Conservation (phyloP, 30 jellyfish, hydroid and myxozoan genomes). For the Turritopsis dohrnii region DNA sequence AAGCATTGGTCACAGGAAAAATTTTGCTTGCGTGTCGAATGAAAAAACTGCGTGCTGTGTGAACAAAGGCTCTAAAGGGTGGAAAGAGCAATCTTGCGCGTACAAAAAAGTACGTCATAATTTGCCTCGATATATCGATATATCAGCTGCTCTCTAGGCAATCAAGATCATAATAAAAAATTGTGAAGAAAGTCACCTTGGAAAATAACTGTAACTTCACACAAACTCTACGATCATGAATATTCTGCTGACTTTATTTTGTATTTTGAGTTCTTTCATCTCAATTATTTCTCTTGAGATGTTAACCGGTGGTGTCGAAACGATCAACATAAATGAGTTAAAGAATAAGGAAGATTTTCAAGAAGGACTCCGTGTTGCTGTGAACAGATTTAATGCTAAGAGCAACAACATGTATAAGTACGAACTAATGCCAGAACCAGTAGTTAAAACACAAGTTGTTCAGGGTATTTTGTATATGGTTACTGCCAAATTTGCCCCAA, state of each 20-base stretch:
- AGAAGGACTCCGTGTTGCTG: not conserved
- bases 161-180: not conserved
- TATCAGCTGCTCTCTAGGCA: too few species aligned
- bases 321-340: not conserved
- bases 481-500: not conserved
- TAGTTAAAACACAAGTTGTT: not conserved
- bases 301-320: not conserved
- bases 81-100: too few species aligned
- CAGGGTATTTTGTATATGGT: not conserved
- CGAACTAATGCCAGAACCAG: not conserved
- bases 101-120: too few species aligned
- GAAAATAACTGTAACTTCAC: too few species aligned
- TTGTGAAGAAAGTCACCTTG: not conserved
- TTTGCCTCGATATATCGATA: too few species aligned
- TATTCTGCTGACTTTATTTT: not conserved
- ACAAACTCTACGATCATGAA: not conserved
- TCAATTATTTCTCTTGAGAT: not conserved
- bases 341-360: not conserved
- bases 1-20: too few species aligned
- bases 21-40: too few species aligned
- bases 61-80: too few species aligned
- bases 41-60: too few species aligned
- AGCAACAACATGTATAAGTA: not conserved
- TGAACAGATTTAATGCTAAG: constrained; percentile 5
- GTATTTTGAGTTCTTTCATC: not conserved